These are phyloP conservation scores for Chlamydotis undulata DNA, from an alignment of 2,113 vertebrate species.

Conservation along the genomic window DNA sequence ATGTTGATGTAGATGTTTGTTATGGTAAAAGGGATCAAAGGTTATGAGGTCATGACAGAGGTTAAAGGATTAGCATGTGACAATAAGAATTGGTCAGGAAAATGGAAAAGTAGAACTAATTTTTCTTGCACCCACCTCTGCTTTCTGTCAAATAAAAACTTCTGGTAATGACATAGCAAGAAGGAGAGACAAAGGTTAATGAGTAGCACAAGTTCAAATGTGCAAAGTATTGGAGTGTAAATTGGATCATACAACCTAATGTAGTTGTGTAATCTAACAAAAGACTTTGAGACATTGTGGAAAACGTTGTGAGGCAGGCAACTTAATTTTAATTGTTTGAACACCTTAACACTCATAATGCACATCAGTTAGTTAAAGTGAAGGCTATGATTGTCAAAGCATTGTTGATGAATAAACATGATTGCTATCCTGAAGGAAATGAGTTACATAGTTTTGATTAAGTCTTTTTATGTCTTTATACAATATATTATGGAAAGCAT, in stretches of 20 bases:
- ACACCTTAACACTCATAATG: constrained; percentile 65
- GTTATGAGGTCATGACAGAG: constrained; percentile 83
- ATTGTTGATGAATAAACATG: constrained; percentile 15
- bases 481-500: background rate
- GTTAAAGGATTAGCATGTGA: constrained; percentile 83
- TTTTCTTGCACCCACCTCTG: constrained; percentile 84
- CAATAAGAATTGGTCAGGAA: constrained; percentile 78
- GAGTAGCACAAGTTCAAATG: constrained; percentile 81
- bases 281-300: constrained; percentile 66
- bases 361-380: constrained; percentile 48
- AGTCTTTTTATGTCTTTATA: background rate
- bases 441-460: background rate
- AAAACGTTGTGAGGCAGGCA: constrained; percentile 75
- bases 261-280: constrained; percentile 61
- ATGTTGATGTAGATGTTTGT: constrained; percentile 78
- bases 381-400: constrained; percentile 16
- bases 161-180: constrained; percentile 75
- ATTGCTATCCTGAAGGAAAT: background rate
- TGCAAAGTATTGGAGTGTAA: constrained; percentile 72
- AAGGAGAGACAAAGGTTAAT: constrained; percentile 81
- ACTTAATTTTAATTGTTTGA: constrained; percentile 77
- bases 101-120: constrained; percentile 82
- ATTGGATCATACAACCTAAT: constrained; percentile 68
- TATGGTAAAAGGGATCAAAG: constrained; percentile 86
- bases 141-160: constrained; percentile 83